Percentiles rank a stretch among this genome's conserved stretches.
These are phyloP conservation scores for Condylura cristata DNA, from an alignment of 2,113 vertebrate species.

Conservation along the genomic window DNA sequence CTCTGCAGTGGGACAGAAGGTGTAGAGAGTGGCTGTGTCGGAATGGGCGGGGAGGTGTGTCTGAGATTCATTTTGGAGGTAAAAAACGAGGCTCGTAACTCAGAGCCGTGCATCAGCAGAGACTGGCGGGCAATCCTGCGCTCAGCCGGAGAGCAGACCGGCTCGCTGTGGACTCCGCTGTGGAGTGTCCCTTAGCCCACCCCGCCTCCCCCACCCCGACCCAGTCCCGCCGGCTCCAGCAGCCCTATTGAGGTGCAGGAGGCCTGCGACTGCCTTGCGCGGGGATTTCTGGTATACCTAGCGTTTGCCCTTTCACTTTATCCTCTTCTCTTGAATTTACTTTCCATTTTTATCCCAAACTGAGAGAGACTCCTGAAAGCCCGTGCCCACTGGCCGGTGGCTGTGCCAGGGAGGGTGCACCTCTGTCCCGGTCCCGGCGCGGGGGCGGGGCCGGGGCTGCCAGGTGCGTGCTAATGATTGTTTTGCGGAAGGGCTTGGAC, in stretches of 20 bases:
- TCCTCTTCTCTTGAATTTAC: background rate
- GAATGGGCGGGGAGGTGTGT: background rate
- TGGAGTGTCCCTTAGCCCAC: too few species aligned
- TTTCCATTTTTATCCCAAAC: background rate
- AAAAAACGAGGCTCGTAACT: background rate
- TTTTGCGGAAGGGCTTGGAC: conserved; percentile 77
- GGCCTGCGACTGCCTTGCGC: background rate
- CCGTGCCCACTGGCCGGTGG: background rate
- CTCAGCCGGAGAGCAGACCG: background rate
- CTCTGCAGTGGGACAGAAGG: background rate
- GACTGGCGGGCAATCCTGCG: background rate
- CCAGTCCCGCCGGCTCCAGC: too few species aligned
- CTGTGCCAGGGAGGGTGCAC: background rate
- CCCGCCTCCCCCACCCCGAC: too few species aligned
- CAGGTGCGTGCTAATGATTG: conserved; percentile 79
- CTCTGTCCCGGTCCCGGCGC: background rate
- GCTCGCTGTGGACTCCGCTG: background rate
- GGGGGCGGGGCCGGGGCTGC: conserved; percentile 22
- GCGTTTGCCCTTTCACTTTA: background rate
- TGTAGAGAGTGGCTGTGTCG: background rate
- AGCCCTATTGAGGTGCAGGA: background rate
- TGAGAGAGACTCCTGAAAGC: background rate
- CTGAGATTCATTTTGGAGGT: background rate
- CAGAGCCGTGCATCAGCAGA: background rate
- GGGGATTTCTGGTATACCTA: background rate